These are phyloP conservation scores for Osedax fenrisi DNA, from an alignment of 2,888 invertebrate species.

Conservation along the genomic window DNA sequence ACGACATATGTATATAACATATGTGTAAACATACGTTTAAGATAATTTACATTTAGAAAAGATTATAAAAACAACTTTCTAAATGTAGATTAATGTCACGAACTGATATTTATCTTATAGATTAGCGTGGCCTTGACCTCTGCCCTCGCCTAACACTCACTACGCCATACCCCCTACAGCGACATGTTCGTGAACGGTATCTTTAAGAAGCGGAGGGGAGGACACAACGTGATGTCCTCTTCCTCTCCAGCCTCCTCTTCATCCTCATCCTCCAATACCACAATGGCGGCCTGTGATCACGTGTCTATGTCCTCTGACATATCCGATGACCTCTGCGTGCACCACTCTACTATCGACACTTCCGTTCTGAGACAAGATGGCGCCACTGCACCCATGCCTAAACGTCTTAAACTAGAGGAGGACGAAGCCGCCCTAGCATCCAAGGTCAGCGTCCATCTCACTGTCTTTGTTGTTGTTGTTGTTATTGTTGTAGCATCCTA, in stretches of 20 bases:
- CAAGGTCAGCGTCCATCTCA: background rate
- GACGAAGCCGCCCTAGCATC: background rate
- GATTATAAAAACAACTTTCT: too few relatives aligned
- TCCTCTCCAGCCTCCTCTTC: background rate
- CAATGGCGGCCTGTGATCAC: background rate
- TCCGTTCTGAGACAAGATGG: background rate
- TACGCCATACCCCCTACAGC: conserved; percentile 27
- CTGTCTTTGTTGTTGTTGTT: background rate
- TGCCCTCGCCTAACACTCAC: background rate
- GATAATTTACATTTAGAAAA: too few relatives aligned
- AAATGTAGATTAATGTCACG: too few relatives aligned
- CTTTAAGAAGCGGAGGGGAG: conserved; percentile 55
- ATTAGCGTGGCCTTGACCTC: too few relatives aligned
- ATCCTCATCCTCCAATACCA: conserved; percentile 34
- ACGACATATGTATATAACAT: too few relatives aligned
- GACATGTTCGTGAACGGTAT: conserved; percentile 59
- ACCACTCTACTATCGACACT: background rate
- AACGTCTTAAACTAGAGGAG: background rate
- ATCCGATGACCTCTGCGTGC: background rate
- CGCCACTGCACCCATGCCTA: background rate
- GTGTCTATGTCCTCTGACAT: background rate
- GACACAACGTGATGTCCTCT: background rate
- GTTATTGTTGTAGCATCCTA: too few relatives aligned
- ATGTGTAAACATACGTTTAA: too few relatives aligned
- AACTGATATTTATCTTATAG: too few relatives aligned